Base-by-base conservation (phyloP, 2,113 vertebrate genomes). In the Telmatochromis sp. region DNA sequence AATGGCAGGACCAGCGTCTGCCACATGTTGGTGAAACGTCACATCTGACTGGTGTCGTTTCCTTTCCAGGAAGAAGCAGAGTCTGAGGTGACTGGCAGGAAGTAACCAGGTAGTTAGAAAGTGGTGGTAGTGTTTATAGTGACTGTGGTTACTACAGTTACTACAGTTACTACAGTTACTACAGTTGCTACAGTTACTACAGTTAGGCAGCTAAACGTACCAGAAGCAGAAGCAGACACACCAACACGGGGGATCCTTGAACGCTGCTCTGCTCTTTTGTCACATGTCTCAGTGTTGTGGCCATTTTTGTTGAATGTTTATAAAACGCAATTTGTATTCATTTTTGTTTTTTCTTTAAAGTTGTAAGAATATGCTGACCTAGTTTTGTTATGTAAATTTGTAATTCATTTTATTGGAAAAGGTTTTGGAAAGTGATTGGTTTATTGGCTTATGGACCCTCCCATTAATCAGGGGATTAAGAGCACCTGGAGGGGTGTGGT, bases 221-320 rank as follows among this genome's bases (percentile, higher is more conserved):
- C 57, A 58, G 1, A 31, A 1, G 14, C 26, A 31, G 55, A 58
- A 31, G 55, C 57, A 58, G 26, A 58, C 26, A 58, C 57, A 58
- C 5, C 26, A 6, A 31, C 26, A 57, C 2, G 53, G 2, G 12
- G 1, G 54, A 31, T 60, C 26, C 0, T 1, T 60, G 57, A 60
- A 60, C 17, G 14, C 57, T 31, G 15, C 26, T 60, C 57, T 60
- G 8, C 17, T 60, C 57, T 60, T 60, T 17, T 60, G 57, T 33
- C 2, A 0, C 28, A 17, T 4, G 57, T 60, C 26, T 60, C 8
- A 58, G 5, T 15, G 13, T 58, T 57, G 35, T 35, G 35, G 35
- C 35, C 35, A 35, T 35, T 31, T 31, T 31, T 31, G 31, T 31
- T 31, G 31, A 31, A 31, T 31, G 31, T 31, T 31, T 31, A 31